A percentile compares a stretch with the other conserved stretches of the same genome.
phyloP scores from a whole-genome alignment of 1,140 invertebrate species.

The Chironomus tepperi region DNA sequence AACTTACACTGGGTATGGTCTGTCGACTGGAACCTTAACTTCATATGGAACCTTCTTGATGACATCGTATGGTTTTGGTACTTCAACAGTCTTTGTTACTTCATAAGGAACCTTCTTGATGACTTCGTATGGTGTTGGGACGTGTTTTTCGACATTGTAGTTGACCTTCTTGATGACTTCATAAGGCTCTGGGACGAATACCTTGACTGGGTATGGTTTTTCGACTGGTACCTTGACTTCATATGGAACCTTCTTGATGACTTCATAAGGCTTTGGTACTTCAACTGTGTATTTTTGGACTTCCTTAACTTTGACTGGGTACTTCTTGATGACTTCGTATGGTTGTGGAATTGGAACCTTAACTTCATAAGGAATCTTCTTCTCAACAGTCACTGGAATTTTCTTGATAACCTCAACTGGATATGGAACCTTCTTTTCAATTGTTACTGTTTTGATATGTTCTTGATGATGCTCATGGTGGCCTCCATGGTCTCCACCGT shows the following conservation, averaged over 20 bases:
- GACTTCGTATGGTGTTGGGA: conserved; percentile 56
- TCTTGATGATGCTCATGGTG: conserved; percentile 50
- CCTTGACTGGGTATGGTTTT: conserved; percentile 69
- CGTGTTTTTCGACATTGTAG: conserved; percentile 60
- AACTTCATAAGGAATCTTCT: conserved; percentile 68
- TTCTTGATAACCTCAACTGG: conserved; percentile 71
- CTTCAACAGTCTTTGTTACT: conserved; percentile 59
- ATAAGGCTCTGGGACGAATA: conserved; percentile 64
- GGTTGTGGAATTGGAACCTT: conserved; percentile 61
- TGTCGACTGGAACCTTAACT: conserved; percentile 64
- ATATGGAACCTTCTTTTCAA: conserved; percentile 74
- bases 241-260: conserved; percentile 70
- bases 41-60: conserved; percentile 55
- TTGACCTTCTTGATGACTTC: conserved; percentile 63
- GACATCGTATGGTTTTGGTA: conserved; percentile 56
- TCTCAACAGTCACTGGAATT: conserved; percentile 68
- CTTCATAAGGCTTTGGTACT: conserved; percentile 61
- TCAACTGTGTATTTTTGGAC: conserved; percentile 36
- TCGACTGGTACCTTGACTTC: conserved; percentile 69
- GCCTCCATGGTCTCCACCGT: conserved; percentile 30
- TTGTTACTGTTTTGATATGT: conserved; percentile 67
- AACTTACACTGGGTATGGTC: conserved; percentile 55
- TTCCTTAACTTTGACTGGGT: conserved; percentile 37
- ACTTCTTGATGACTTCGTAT: conserved; percentile 63
- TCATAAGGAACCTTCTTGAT: conserved; percentile 65